phyloP scores from a whole-genome alignment of 2,888 invertebrate genomes.

The Papilio gigon region DNA sequence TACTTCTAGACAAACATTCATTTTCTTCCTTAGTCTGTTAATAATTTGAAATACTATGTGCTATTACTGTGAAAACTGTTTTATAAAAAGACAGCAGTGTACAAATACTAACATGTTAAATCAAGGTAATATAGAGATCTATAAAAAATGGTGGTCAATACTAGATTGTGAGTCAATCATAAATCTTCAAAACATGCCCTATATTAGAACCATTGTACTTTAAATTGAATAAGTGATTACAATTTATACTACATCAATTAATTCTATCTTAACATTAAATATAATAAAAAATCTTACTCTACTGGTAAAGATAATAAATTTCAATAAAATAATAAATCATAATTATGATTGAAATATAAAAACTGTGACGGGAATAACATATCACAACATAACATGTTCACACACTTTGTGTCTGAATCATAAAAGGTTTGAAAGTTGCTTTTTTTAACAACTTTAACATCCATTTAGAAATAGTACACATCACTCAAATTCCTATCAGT shows the following conservation, averaged over 20 bases:
- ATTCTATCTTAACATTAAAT: constrained; percentile 5
- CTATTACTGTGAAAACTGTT: constrained; percentile 16
- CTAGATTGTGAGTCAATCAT: constrained; percentile 42
- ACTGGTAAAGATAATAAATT: constrained; percentile 12
- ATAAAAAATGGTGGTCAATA: constrained; percentile 21
- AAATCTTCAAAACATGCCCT: constrained; percentile 17
- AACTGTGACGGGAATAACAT: constrained; percentile 28
- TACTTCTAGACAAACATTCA: constrained; percentile 15
- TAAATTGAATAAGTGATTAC: constrained; percentile 52
- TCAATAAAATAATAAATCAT: constrained; percentile 33
- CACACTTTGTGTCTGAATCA: constrained; percentile 32
- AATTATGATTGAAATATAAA: constrained; percentile 32
- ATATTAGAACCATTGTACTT: constrained; percentile 55
- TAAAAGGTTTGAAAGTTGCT: constrained; percentile 1
- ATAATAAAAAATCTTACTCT: constrained; percentile 2
- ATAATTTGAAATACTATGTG: constrained; percentile 11
- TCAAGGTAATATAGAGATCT: constrained; percentile 7
- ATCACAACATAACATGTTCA: constrained; percentile 29
- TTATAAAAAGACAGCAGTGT: background rate
- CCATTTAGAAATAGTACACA: background rate
- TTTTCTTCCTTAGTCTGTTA: background rate
- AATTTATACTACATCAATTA: constrained; percentile 2
- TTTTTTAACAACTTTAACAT: constrained; percentile 8
- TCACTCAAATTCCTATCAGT: too few species aligned
- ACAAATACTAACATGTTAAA: constrained; percentile 11